Percentiles rank a stretch among this genome's conserved stretches.
These are phyloP conservation scores for Centroberyx gerrardi DNA, from an alignment of 2,797 vertebrate species.

Conservation along the genomic window DNA sequence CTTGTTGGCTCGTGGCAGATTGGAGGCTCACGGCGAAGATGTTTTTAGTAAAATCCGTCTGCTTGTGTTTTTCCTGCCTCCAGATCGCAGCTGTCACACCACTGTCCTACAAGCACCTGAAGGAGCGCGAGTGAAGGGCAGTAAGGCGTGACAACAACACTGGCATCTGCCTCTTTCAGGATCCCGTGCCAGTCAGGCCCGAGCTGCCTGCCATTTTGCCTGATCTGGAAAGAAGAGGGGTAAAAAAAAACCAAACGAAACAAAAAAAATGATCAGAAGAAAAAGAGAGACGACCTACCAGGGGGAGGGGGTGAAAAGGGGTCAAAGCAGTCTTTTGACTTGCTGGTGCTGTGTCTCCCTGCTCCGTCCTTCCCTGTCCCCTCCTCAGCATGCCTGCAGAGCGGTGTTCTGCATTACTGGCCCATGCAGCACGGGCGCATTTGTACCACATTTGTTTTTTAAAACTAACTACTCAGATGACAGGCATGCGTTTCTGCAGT, in stretches of 20 bases:
- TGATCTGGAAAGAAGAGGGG: conserved; percentile 36
- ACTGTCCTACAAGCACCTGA: conserved; percentile 86
- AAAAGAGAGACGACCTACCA: conserved; percentile 28
- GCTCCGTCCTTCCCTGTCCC: conserved; percentile 47
- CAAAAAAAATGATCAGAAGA: conserved; percentile 13
- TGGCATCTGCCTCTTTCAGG: conserved; percentile 49
- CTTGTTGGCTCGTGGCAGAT: neutral
- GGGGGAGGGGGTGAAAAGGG: conserved; percentile 18
- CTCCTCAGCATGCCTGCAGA: conserved; percentile 71
- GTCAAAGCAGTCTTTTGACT: conserved; percentile 47
- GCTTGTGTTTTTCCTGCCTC: conserved; percentile 45
- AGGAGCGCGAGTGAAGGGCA: conserved; percentile 68
- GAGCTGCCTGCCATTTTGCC: conserved; percentile 53
- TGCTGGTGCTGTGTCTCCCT: conserved; percentile 28
- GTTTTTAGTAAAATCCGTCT: conserved; percentile 1
- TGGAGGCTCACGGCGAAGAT: neutral
- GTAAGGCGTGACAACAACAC: conserved; percentile 35
- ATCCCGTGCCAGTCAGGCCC: conserved; percentile 32
- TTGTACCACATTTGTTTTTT: conserved; percentile 43
- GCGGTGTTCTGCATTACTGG: conserved; percentile 63
- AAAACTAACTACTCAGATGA: conserved; percentile 55
- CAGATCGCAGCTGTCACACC: conserved; percentile 81
- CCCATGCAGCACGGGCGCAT: conserved; percentile 23
- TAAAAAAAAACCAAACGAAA: conserved; percentile 11
- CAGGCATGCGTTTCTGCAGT: conserved; percentile 65